These are phyloP conservation scores for Lagopus leucura DNA, from an alignment of 2,113 vertebrate species.

Conservation along the genomic window DNA sequence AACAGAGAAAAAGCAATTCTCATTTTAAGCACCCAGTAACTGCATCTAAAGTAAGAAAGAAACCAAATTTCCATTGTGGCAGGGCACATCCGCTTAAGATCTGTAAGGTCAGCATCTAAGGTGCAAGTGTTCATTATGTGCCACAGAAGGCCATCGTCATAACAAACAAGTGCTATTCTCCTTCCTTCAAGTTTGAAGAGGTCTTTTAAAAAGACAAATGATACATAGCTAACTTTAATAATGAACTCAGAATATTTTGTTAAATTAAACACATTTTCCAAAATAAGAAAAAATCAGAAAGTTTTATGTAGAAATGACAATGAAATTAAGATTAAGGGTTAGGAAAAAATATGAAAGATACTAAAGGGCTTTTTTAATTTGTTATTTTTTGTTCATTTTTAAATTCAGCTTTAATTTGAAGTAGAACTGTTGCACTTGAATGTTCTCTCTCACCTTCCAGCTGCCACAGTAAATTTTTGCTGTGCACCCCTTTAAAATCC, in stretches of 20 bases:
- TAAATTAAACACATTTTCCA: background rate
- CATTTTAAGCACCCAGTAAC: background rate
- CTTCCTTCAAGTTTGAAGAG: background rate
- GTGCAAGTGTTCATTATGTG: background rate
- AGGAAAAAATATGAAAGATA: background rate
- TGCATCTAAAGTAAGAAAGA: background rate
- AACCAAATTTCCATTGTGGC: background rate
- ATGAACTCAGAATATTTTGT: background rate
- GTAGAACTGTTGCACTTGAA: background rate
- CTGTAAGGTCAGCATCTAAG: background rate
- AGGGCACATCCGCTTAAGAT: background rate
- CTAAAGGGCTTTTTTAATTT: rapidly evolving
- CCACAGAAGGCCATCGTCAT: background rate
- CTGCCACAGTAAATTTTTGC: background rate
- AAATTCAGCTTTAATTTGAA: background rate
- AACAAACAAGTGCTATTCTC: background rate
- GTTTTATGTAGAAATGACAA: background rate
- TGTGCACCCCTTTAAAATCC: background rate
- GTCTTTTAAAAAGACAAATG: background rate
- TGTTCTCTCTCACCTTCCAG: background rate
- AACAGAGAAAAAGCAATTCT: background rate
- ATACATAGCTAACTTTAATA: background rate
- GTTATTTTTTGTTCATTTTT: background rate
- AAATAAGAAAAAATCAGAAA: background rate
- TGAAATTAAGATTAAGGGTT: background rate